These are phyloP conservation scores for Vicugna pacos DNA, from an alignment of 2,113 vertebrate species.

Conservation along the genomic window DNA sequence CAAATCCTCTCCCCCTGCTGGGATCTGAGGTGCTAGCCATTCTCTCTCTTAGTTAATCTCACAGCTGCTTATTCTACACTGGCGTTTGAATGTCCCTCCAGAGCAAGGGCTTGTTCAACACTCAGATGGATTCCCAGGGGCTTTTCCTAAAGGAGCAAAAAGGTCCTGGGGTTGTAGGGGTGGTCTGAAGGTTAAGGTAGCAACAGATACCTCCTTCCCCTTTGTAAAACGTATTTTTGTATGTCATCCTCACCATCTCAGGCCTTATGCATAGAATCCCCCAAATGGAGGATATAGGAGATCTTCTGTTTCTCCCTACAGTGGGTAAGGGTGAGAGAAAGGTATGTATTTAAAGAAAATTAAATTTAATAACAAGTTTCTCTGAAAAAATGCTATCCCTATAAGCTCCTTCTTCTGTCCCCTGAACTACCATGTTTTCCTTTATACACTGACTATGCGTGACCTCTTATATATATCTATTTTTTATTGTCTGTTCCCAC, in stretches of 20 bases:
- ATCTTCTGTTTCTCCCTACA: not conserved
- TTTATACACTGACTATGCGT: not conserved
- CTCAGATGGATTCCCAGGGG: not conserved
- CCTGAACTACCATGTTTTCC: not conserved
- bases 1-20: not conserved
- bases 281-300: not conserved
- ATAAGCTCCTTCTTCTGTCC: not conserved
- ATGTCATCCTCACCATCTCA: not conserved
- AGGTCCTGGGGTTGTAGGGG: not conserved
- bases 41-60: not conserved
- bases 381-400: too few species aligned
- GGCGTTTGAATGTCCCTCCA: not conserved
- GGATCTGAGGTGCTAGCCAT: not conserved
- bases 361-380: slow-evolving; percentile 67
- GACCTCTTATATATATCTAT: not conserved
- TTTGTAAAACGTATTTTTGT: slow-evolving; percentile 72
- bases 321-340: not conserved
- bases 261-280: not conserved
- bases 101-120: not conserved
- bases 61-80: not conserved
- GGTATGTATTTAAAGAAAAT: not conserved
- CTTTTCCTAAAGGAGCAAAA: not conserved
- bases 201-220: not conserved
- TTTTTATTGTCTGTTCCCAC: not conserved
- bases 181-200: not conserved